Percentiles rank a stretch among this genome's conserved stretches.
These are phyloP conservation scores for Eunapius fragilis DNA, from an alignment of 37 sponge, comb jelly and placozoan species.

Conservation along the genomic window DNA sequence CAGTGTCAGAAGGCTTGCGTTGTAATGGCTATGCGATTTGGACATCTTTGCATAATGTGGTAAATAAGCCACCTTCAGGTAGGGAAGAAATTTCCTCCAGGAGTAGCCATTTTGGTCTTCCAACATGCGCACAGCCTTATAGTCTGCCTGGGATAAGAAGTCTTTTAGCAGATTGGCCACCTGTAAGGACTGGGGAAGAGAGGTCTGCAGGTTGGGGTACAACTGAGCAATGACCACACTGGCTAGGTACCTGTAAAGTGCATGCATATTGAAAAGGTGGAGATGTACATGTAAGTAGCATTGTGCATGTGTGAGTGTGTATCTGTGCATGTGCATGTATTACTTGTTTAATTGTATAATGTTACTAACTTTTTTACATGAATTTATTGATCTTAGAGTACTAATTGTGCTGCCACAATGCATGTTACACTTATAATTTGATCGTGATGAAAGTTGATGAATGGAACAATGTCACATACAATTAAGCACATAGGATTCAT, in stretches of 20 bases:
- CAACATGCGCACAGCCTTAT: neutral
- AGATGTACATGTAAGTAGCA: neutral
- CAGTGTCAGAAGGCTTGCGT: neutral
- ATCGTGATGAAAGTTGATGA: no score
- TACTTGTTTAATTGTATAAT: neutral
- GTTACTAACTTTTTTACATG: neutral
- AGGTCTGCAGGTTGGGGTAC: neutral
- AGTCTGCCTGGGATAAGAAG: conserved; percentile 12
- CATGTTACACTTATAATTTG: no score
- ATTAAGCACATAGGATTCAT: no score
- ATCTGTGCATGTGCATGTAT: neutral
- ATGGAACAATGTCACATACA: no score
- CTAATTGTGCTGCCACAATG: no score
- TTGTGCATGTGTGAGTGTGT: neutral
- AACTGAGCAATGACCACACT: conserved; percentile 27
- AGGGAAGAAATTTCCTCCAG: conserved; percentile 34
- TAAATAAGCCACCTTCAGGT: conserved; percentile 15
- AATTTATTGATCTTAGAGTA: no score
- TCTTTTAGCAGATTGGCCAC: neutral
- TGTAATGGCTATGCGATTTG: neutral
- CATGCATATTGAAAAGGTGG: neutral
- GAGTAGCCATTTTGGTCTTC: conserved; percentile 34
- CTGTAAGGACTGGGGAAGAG: neutral
- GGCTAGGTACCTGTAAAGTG: conserved; percentile 21
- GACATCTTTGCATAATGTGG: neutral